Evolutionary conservation across 2,113 vertebrate genomes (phyloP).

Genomic region (Jacana jacana): DNA sequence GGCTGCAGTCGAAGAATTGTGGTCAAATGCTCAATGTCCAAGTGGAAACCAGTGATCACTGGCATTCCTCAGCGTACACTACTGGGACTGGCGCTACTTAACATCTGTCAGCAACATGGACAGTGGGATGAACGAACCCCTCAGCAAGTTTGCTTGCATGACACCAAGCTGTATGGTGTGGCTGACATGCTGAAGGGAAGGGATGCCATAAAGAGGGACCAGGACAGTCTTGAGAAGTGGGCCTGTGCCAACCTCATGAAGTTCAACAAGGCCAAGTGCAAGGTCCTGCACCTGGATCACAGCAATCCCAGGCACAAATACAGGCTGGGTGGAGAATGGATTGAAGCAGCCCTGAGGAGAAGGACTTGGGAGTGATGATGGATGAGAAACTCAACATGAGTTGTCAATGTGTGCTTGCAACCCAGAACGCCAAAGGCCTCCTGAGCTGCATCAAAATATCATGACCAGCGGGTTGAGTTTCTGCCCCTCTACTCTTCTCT

Average conservation of each 20-base stretch:
- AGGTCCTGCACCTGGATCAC: background rate
- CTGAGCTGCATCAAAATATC: background rate
- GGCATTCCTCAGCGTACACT: background rate
- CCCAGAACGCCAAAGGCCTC: background rate
- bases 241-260: background rate
- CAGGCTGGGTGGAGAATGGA: background rate
- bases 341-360: no score
- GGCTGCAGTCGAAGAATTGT: background rate
- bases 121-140: background rate
- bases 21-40: background rate
- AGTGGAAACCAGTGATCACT: background rate
- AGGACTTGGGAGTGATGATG: background rate
- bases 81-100: background rate
- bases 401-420: background rate
- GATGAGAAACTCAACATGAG: background rate
- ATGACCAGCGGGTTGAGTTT: background rate
- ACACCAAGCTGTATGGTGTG: background rate
- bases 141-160: background rate
- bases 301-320: background rate
- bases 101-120: background rate
- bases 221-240: background rate
- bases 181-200: background rate
- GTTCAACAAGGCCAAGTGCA: background rate
- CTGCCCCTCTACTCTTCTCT: background rate
- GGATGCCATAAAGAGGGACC: background rate